phyloP scores from a whole-genome alignment of 1,140 invertebrate species.

The Drosophila auraria region DNA sequence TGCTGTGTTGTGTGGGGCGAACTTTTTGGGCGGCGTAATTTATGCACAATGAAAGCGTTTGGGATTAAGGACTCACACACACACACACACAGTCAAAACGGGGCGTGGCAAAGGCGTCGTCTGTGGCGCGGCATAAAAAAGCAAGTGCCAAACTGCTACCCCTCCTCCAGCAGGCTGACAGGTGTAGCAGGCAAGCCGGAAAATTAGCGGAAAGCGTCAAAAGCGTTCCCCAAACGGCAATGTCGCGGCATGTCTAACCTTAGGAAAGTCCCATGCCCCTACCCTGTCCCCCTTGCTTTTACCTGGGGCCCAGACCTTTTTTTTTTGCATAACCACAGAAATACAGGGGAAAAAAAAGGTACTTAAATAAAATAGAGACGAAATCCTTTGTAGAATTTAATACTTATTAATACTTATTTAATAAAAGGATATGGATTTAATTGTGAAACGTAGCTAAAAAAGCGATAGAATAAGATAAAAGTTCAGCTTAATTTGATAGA shows the following conservation, averaged over 20 bases:
- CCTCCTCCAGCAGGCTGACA: slow-evolving; percentile 59
- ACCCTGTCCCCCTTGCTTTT: neutral
- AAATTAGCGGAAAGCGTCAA: slow-evolving; percentile 83
- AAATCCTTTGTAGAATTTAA: no score
- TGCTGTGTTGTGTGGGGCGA: slow-evolving; percentile 27
- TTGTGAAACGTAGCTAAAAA: neutral
- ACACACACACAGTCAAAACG: slow-evolving; percentile 31
- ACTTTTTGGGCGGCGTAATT: slow-evolving; percentile 77
- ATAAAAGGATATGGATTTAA: no score
- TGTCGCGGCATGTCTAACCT: slow-evolving; percentile 67
- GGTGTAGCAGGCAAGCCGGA: slow-evolving; percentile 79
- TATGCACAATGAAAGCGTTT: slow-evolving; percentile 81
- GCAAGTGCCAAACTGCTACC: slow-evolving; percentile 36
- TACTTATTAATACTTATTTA: no score
- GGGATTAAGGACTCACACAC: slow-evolving; percentile 63
- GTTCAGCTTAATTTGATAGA: no score
- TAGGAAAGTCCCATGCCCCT: slow-evolving; percentile 5
- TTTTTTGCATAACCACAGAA: slow-evolving; percentile 68
- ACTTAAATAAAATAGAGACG: no score
- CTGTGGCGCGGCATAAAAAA: slow-evolving; percentile 40
- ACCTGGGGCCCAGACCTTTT: slow-evolving; percentile 17
- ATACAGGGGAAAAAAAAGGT: slow-evolving; percentile 31
- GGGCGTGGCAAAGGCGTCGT: slow-evolving; percentile 40
- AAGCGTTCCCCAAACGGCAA: slow-evolving; percentile 80
- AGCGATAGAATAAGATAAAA: no score